Evolutionary conservation across 2,888 invertebrate species (phyloP).

Genomic region (Antitype chi): DNA sequence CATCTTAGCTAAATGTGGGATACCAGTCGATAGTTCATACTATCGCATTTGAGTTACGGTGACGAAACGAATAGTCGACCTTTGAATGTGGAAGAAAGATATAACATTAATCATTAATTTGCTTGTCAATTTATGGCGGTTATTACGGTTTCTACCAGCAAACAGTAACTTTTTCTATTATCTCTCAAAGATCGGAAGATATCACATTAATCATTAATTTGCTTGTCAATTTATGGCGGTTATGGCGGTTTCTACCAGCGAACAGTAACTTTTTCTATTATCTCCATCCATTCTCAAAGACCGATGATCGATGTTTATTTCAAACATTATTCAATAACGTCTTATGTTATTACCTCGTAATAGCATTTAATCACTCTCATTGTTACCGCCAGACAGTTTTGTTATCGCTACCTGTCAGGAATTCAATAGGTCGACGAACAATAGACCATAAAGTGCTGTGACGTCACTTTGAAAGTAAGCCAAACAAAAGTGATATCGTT

Average conservation of each 20-base stretch:
- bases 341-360: constrained; percentile 37
- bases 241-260: neutral
- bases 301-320: constrained; percentile 23
- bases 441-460: constrained; percentile 56
- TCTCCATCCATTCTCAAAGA: neutral
- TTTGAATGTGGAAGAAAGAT: neutral
- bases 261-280: neutral
- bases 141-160: neutral
- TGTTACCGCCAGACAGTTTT: constrained; percentile 48
- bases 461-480: constrained; percentile 54
- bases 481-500: constrained; percentile 59
- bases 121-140: neutral
- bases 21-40: neutral
- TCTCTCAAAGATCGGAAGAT: neutral
- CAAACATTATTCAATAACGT: constrained; percentile 31
- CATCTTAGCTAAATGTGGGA: neutral
- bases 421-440: constrained; percentile 52
- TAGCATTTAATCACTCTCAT: constrained; percentile 44
- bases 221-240: neutral
- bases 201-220: neutral
- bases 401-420: constrained; percentile 55
- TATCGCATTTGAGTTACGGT: neutral
- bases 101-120: neutral
- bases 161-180: neutral
- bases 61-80: neutral